Percentiles rank a stretch among this genome's conserved stretches.
These are phyloP conservation scores for Isurus oxyrinchus DNA, from an alignment of 2,113 vertebrate species.

Conservation along the genomic window DNA sequence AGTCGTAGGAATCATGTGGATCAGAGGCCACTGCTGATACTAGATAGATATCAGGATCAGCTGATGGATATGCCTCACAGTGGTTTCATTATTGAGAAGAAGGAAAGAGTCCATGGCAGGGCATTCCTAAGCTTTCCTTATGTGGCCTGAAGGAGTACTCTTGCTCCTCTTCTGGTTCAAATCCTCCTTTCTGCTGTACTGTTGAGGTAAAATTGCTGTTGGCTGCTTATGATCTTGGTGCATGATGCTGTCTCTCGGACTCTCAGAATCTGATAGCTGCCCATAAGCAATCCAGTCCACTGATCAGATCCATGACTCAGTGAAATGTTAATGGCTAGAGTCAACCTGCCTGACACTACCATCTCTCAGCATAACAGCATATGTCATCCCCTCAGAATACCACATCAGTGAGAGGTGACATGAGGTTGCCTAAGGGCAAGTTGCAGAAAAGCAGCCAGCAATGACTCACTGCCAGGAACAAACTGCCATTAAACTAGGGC, in stretches of 20 bases:
- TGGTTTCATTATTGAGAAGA: background rate
- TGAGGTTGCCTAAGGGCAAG: background rate
- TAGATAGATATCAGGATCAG: background rate
- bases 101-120: too few relatives aligned
- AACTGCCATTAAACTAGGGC: background rate
- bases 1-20: background rate
- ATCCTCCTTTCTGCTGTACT: background rate
- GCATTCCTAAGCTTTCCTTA: background rate
- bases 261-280: background rate
- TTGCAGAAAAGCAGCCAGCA: background rate
- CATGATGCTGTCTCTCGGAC: background rate
- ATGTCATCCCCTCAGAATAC: background rate
- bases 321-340: background rate
- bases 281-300: background rate
- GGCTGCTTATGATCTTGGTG: background rate
- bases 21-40: background rate
- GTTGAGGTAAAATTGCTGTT: background rate
- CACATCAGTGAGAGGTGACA: background rate
- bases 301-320: background rate
- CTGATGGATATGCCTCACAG: background rate
- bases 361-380: background rate
- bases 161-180: background rate
- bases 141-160: background rate
- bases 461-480: background rate
- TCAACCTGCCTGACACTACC: background rate